Evolutionary conservation across 2,113 vertebrate genomes (phyloP).

Genomic region (Gobius niger): DNA sequence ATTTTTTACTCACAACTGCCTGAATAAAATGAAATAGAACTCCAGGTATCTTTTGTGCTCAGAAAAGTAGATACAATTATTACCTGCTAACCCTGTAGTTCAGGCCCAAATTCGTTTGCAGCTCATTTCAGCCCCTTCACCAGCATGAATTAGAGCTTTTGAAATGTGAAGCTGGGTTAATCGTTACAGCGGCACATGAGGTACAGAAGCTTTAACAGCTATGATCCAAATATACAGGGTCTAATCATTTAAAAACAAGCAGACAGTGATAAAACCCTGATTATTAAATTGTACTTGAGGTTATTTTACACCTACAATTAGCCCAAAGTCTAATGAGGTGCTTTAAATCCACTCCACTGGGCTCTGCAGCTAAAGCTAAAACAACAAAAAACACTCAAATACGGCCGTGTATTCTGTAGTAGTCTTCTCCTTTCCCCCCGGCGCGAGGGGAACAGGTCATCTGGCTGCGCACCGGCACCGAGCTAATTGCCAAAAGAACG

Average conservation of each 20-base stretch:
- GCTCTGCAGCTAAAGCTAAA: slow-evolving; percentile 14
- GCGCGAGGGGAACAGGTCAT: slow-evolving; percentile 26
- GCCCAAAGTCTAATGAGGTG: slow-evolving; percentile 27
- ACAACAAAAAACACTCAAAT: slow-evolving; percentile 17
- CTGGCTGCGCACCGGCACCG: slow-evolving; percentile 22
- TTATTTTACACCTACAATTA: slow-evolving; percentile 35
- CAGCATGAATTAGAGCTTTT: too few relatives aligned
- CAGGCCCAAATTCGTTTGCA: too few relatives aligned
- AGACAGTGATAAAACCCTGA: not conserved
- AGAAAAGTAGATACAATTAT: too few relatives aligned
- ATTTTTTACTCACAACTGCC: too few relatives aligned
- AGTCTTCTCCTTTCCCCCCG: slow-evolving; percentile 8
- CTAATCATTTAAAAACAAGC: not conserved
- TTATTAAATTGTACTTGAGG: not conserved
- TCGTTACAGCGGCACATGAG: too few relatives aligned
- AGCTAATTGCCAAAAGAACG: slow-evolving; percentile 36
- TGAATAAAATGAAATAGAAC: too few relatives aligned
- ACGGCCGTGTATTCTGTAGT: slow-evolving; percentile 15
- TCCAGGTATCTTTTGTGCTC: too few relatives aligned
- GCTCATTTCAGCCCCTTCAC: too few relatives aligned
- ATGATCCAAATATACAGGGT: too few relatives aligned
- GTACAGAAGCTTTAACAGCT: too few relatives aligned
- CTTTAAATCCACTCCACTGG: slow-evolving; percentile 17
- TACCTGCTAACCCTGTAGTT: too few relatives aligned
- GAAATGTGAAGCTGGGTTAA: too few relatives aligned